Conservation (phyloP, 2,797 vertebrate species). For the Thamnophis elegans region DNA sequence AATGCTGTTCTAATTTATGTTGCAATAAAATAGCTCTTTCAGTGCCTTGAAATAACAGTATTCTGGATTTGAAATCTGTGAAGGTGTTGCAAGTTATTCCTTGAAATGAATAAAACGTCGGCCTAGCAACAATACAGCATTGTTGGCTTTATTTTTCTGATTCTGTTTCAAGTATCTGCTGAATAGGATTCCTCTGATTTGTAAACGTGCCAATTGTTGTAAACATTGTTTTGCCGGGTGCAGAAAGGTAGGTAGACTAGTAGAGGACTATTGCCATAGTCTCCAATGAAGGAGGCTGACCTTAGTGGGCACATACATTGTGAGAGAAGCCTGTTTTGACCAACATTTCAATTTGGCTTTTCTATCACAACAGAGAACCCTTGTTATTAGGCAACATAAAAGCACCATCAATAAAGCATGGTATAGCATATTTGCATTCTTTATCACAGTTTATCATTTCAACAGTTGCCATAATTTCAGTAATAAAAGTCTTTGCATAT, state of each 20-base stretch:
- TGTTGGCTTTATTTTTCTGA: not conserved
- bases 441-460: not conserved
- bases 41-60: not conserved
- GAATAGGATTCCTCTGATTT: not conserved
- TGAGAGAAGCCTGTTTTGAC: not conserved
- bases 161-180: not conserved
- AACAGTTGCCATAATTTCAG: not conserved
- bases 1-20: not conserved
- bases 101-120: not conserved
- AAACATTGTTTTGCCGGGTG: not conserved
- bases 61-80: not conserved
- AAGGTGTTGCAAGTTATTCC: not conserved
- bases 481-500: not conserved
- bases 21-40: not conserved
- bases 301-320: not conserved
- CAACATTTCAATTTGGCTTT: not conserved
- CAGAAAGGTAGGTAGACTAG: not conserved
- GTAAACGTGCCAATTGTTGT: not conserved
- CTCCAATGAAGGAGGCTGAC: not conserved
- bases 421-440: not conserved
- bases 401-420: not conserved
- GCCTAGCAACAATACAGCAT: not conserved
- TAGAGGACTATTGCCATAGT: not conserved
- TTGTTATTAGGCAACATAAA: not conserved
- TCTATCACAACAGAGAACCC: not conserved